Evolutionary conservation across 2,888 invertebrate genomes (phyloP).

Genomic region (Ochlodes sylvanus): DNA sequence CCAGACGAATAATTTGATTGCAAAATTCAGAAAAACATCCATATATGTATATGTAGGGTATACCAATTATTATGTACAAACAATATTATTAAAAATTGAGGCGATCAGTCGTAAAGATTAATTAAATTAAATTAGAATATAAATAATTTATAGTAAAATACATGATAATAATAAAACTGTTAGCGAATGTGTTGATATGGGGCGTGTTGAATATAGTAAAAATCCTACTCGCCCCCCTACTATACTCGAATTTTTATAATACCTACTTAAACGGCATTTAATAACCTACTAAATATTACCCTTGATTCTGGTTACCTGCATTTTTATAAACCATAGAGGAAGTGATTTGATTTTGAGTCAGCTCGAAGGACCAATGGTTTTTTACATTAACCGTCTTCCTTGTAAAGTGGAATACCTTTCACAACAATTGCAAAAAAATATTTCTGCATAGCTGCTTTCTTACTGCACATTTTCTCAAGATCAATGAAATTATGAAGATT

Average conservation of each 20-base stretch:
- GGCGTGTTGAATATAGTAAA: background rate
- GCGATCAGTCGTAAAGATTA: too few species aligned
- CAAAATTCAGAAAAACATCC: too few species aligned
- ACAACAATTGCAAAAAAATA: too few species aligned
- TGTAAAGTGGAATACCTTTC: too few species aligned
- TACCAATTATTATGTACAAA: background rate
- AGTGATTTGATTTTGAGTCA: background rate
- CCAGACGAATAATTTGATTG: too few species aligned
- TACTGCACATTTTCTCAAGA: too few species aligned
- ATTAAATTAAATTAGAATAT: too few species aligned
- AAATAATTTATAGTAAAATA: too few species aligned
- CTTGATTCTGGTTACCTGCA: background rate
- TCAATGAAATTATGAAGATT: background rate
- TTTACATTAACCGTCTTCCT: too few species aligned
- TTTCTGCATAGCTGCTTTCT: too few species aligned
- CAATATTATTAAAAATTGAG: background rate
- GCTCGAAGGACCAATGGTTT: background rate
- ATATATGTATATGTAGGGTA: background rate
- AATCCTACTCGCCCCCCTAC: background rate
- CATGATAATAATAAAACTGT: too few species aligned
- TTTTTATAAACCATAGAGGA: background rate
- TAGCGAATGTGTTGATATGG: too few species aligned
- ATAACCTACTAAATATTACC: background rate
- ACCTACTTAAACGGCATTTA: background rate
- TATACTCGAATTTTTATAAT: background rate